Conservation (phyloP, 2,113 vertebrate species). For the Herpailurus yagouaroundi region DNA sequence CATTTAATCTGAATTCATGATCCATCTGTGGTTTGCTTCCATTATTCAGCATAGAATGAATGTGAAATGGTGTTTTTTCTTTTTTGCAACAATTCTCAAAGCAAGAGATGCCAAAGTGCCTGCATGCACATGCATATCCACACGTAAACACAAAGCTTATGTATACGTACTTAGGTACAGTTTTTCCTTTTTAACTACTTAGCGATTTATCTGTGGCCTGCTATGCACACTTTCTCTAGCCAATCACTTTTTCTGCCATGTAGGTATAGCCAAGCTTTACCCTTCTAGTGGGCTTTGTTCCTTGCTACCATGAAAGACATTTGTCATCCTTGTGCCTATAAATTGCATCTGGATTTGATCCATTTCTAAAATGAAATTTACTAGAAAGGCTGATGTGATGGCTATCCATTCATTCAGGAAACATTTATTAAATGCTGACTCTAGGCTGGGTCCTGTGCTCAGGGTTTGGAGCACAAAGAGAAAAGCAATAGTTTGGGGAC, state of each 20-base stretch:
- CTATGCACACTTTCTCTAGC: background rate
- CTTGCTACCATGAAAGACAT: background rate
- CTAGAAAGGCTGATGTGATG: background rate
- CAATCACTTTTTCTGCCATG: background rate
- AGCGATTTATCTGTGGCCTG: background rate
- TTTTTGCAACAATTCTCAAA: conserved; percentile 19
- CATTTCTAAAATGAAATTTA: conserved; percentile 39
- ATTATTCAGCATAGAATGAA: background rate
- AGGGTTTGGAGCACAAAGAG: conserved; percentile 31
- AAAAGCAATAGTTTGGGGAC: conserved; percentile 66
- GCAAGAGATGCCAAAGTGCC: background rate
- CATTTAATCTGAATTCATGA: background rate
- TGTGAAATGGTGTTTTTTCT: background rate
- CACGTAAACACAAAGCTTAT: background rate
- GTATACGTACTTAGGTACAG: background rate
- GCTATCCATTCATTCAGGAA: background rate
- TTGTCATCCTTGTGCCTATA: background rate
- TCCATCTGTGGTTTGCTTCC: background rate
- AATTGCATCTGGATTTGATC: background rate
- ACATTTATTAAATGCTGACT: conserved; percentile 20
- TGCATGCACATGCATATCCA: too few species aligned
- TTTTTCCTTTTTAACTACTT: conserved; percentile 32
- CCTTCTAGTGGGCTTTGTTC: background rate
- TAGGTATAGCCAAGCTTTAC: background rate
- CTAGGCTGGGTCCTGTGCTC: background rate